Conservation (phyloP, 2,888 invertebrate genomes). For the Ametastegia equiseti region DNA sequence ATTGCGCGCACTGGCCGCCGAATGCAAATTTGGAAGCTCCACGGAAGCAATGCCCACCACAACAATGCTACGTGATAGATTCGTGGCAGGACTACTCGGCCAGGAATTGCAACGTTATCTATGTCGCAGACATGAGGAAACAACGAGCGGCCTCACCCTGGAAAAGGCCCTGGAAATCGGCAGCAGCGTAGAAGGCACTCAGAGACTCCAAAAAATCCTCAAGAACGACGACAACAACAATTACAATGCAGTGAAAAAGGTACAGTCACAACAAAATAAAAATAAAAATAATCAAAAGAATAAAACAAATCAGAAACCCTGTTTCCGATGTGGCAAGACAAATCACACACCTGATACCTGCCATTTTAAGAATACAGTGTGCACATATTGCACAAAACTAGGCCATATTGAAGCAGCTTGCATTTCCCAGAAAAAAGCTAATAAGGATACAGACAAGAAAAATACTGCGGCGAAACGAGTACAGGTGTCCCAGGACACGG, state of each 20-base stretch:
- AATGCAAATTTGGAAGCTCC: conserved; percentile 47
- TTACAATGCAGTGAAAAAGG: background rate
- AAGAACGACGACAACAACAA: conserved; percentile 38
- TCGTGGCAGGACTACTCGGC: conserved; percentile 49
- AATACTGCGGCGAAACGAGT: background rate
- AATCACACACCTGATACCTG: conserved; percentile 49
- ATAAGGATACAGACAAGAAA: background rate
- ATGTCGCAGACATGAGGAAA: conserved; percentile 48
- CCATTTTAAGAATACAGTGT: conserved; percentile 43
- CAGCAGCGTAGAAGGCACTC: conserved; percentile 36
- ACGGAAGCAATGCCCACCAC: conserved; percentile 37
- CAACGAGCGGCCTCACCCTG: conserved; percentile 33
- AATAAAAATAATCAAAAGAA: background rate
- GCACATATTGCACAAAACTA: conserved; percentile 34
- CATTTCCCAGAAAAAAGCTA: conserved; percentile 15
- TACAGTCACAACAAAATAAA: background rate
- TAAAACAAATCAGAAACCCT: conserved; percentile 9
- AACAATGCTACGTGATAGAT: conserved; percentile 51
- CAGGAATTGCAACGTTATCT: conserved; percentile 50
- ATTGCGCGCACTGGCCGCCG: conserved; percentile 41
- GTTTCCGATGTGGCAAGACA: conserved; percentile 47
- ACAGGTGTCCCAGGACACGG: background rate
- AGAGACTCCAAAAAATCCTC: conserved; percentile 41
- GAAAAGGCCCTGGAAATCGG: conserved; percentile 47
- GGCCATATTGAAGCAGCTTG: conserved; percentile 38